A percentile compares a stretch with the other conserved stretches of the same genome.
Conservation (phyloP, 2,888 invertebrate genomes). For the Pristionchus exspectatus region DNA sequence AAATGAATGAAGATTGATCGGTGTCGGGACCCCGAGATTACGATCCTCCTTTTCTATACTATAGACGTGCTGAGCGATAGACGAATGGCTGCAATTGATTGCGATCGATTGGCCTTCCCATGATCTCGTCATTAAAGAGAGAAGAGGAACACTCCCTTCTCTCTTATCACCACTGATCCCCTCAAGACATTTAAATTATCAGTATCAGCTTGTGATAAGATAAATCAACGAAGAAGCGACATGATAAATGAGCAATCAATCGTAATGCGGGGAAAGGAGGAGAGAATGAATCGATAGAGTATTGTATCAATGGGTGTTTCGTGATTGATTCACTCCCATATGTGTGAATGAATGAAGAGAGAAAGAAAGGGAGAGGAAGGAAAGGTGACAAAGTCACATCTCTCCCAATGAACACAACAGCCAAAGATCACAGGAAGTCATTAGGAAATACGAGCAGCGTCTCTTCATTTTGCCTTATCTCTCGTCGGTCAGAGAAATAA, state of each 20-base stretch:
- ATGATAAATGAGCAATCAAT: slow-evolving; percentile 4
- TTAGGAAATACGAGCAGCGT: background rate
- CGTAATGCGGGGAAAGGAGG: background rate
- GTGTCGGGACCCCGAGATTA: background rate
- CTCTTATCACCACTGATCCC: slow-evolving; percentile 11
- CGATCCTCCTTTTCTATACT: background rate
- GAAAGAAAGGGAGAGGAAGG: background rate
- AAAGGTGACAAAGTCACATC: background rate
- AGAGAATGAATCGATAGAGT: slow-evolving; percentile 33
- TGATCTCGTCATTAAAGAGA: slow-evolving; percentile 27
- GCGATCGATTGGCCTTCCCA: slow-evolving; percentile 30
- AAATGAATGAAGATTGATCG: slow-evolving; percentile 47
- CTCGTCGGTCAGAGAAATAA: background rate
- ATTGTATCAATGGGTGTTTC: slow-evolving; percentile 42
- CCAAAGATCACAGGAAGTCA: slow-evolving; percentile 39
- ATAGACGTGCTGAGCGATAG: background rate
- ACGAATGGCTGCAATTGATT: slow-evolving; percentile 21
- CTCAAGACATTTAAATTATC: slow-evolving; percentile 40
- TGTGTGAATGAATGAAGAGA: slow-evolving; percentile 14
- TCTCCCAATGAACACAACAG: background rate
- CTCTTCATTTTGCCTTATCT: too few relatives aligned
- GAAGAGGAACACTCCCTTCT: slow-evolving; percentile 6
- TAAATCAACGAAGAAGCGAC: background rate
- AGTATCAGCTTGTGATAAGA: slow-evolving; percentile 25
- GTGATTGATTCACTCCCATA: slow-evolving; percentile 48